Conservation (phyloP, 2,113 vertebrate genomes). For the Odontesthes bonariensis region DNA sequence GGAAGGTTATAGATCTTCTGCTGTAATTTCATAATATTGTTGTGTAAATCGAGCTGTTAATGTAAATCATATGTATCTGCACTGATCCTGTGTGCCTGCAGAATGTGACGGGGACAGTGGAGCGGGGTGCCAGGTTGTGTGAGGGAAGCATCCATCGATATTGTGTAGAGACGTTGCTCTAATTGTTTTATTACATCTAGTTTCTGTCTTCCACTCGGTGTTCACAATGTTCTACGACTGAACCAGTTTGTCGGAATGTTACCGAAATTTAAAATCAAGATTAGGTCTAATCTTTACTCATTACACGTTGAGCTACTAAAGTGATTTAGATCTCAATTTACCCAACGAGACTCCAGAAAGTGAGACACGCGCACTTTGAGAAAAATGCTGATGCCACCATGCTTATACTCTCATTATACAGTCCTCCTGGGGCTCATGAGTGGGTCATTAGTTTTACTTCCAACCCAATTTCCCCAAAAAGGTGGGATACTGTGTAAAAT, state of each 20-base stretch:
- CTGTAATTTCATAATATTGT: slow-evolving; percentile 33
- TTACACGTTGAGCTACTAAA: too few relatives aligned
- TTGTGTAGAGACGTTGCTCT: too few relatives aligned
- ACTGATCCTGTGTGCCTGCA: slow-evolving; percentile 21
- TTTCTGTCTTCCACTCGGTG: too few relatives aligned
- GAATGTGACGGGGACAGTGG: slow-evolving; percentile 1
- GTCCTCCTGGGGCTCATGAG: background rate
- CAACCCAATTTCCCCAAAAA: background rate
- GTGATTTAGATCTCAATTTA: too few relatives aligned
- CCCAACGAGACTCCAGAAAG: background rate
- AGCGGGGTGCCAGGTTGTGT: background rate
- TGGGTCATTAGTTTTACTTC: background rate
- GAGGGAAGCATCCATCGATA: too few relatives aligned
- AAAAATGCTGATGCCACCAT: background rate
- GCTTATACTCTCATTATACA: background rate
- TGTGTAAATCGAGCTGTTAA: slow-evolving; percentile 13
- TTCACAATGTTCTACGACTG: too few relatives aligned
- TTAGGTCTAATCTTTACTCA: too few relatives aligned
- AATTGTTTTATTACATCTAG: too few relatives aligned
- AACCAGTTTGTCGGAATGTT: too few relatives aligned
- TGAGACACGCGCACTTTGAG: background rate
- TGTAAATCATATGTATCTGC: slow-evolving; percentile 43
- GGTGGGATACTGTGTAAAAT: too few relatives aligned
- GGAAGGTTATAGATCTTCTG: slow-evolving; percentile 11
- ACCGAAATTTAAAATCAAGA: too few relatives aligned